A percentile compares a stretch with the other conserved stretches of the same genome.
Conservation (phyloP, 2,113 vertebrate species). For the Pheucticus melanocephalus region DNA sequence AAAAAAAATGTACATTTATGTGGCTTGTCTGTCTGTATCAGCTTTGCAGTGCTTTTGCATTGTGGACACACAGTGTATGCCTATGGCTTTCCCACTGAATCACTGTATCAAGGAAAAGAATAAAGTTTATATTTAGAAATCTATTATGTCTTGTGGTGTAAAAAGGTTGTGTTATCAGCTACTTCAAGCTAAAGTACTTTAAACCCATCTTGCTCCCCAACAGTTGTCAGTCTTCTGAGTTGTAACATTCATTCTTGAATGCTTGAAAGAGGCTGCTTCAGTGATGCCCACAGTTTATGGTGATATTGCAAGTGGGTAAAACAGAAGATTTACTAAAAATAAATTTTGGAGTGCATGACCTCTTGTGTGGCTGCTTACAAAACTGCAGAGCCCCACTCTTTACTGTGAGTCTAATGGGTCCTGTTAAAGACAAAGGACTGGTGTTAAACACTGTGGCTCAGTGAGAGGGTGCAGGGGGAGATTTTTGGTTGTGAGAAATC, state of each 20-base stretch:
- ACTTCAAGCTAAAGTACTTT: neutral
- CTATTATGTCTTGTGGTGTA: neutral
- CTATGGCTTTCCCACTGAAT: neutral
- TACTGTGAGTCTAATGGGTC: neutral
- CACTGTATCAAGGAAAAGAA: neutral
- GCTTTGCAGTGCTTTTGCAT: neutral
- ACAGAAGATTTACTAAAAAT: neutral
- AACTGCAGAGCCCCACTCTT: neutral
- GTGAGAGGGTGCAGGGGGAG: neutral
- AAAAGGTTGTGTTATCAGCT: neutral
- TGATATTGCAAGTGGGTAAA: neutral
- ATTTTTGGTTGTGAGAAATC: neutral
- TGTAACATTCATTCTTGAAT: neutral
- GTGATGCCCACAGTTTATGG: neutral
- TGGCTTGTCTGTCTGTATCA: neutral
- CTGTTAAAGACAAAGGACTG: neutral
- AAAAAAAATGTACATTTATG: neutral
- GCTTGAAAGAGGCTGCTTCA: neutral
- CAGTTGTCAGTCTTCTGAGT: neutral
- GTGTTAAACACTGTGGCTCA: neutral
- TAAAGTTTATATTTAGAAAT: neutral
- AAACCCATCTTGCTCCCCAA: fast-evolving
- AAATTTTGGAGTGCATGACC: neutral
- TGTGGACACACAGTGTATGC: neutral
- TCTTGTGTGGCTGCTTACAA: neutral